A percentile compares a stretch with the other conserved stretches of the same genome.
These are phyloP conservation scores for Muscicapa adusta DNA, from an alignment of 2,113 vertebrate species.

Conservation along the genomic window DNA sequence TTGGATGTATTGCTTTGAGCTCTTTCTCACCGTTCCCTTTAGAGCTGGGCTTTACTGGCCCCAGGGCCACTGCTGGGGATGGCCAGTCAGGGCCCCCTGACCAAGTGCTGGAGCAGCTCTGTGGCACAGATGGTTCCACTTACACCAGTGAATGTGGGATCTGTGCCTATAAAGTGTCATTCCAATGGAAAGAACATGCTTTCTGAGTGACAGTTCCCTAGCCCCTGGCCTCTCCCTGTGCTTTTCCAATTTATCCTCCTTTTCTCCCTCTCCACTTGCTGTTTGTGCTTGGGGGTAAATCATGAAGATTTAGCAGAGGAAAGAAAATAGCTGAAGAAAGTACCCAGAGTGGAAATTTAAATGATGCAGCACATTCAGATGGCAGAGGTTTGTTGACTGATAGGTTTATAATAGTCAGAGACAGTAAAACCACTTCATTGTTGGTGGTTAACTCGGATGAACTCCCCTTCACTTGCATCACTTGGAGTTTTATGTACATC, in stretches of 20 bases:
- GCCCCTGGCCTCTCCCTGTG: background rate
- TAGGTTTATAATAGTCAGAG: background rate
- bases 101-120: background rate
- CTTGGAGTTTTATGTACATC: background rate
- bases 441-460: background rate
- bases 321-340: background rate
- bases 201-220: background rate
- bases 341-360: background rate
- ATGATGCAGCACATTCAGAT: background rate
- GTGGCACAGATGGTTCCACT: constrained; percentile 44
- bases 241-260: background rate
- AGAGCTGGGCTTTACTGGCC: background rate
- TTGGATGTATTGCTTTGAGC: background rate
- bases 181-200: background rate
- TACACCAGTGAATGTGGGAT: background rate
- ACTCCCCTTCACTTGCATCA: background rate
- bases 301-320: background rate
- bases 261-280: background rate
- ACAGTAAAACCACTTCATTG: background rate
- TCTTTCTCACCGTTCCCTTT: background rate
- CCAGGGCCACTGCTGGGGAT: background rate
- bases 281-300: background rate
- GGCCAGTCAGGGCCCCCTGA: background rate
- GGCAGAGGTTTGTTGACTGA: constrained; percentile 7
- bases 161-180: background rate